These are phyloP conservation scores for Ancistrus triradiatus DNA, from an alignment of 2,113 vertebrate genomes.

Conservation along the genomic window DNA sequence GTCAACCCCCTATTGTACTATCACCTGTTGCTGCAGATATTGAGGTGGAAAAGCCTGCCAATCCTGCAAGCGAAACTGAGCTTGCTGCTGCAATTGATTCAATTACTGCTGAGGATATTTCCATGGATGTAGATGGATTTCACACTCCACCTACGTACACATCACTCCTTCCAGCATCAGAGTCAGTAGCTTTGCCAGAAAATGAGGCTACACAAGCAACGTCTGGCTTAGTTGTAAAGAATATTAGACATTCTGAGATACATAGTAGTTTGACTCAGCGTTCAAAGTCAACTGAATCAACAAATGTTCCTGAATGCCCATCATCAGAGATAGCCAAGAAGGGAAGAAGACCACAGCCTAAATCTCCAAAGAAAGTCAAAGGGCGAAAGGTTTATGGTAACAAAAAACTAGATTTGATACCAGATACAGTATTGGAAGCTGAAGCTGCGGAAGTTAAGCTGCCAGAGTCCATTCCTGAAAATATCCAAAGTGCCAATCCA, in stretches of 20 bases:
- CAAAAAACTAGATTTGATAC: slow-evolving; percentile 63
- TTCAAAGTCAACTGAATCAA: slow-evolving; percentile 61
- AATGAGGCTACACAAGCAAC: slow-evolving; percentile 80
- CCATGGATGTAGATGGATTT: slow-evolving; percentile 80
- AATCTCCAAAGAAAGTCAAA: slow-evolving; percentile 73
- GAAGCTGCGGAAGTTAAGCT: slow-evolving; percentile 64
- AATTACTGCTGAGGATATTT: slow-evolving; percentile 85
- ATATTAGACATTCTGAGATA: slow-evolving; percentile 66
- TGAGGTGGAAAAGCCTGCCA: slow-evolving; percentile 82
- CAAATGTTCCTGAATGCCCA: slow-evolving; percentile 58
- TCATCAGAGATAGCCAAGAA: slow-evolving; percentile 74
- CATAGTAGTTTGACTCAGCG: slow-evolving; percentile 50
- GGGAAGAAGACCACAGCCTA: slow-evolving; percentile 77
- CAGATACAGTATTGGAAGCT: slow-evolving; percentile 53
- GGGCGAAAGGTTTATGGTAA: slow-evolving; percentile 68
- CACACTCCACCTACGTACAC: slow-evolving; percentile 70
- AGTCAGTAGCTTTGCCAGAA: slow-evolving; percentile 64
- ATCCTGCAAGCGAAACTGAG: slow-evolving; percentile 90
- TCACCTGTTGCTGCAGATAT: slow-evolving; percentile 65
- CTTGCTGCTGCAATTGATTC: slow-evolving; percentile 95
- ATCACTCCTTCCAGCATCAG: slow-evolving; percentile 68
- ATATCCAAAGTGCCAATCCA: slow-evolving; percentile 62
- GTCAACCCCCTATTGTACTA: slow-evolving; percentile 62
- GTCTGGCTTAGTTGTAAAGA: slow-evolving; percentile 74
- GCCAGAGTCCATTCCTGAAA: slow-evolving; percentile 72